These are phyloP conservation scores for Choreutis nemorana DNA, from an alignment of 2,888 invertebrate species.

Conservation along the genomic window DNA sequence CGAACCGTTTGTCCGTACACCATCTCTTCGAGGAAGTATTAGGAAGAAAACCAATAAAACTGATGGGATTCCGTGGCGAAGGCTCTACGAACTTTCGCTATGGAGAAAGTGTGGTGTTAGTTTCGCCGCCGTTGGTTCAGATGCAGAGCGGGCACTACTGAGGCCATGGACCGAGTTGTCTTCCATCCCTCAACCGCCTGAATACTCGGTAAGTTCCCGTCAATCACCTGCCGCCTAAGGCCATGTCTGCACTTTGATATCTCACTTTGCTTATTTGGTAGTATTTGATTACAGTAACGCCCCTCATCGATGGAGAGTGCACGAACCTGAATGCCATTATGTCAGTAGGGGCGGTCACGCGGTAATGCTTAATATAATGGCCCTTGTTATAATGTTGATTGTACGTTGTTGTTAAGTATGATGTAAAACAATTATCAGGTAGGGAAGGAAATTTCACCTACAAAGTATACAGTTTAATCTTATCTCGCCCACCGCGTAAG, in stretches of 20 bases:
- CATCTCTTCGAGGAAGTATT: slow-evolving; percentile 49
- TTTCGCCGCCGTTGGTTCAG: slow-evolving; percentile 47
- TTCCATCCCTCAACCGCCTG: slow-evolving; percentile 33
- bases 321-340: slow-evolving; percentile 25
- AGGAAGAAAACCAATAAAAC: slow-evolving; percentile 42
- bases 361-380: slow-evolving; percentile 16
- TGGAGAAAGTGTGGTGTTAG: slow-evolving; percentile 61
- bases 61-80: slow-evolving; percentile 61
- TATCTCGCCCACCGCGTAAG: slow-evolving; percentile 19
- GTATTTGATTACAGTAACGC: slow-evolving; percentile 27
- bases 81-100: slow-evolving; percentile 63
- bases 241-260: slow-evolving; percentile 31
- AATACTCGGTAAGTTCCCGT: slow-evolving; percentile 46
- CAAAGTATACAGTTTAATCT: slow-evolving; percentile 14
- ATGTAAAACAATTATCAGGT: neutral
- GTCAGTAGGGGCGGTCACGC: slow-evolving; percentile 22
- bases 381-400: slow-evolving; percentile 18
- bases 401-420: slow-evolving; percentile 9
- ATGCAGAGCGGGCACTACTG: slow-evolving; percentile 44
- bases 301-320: slow-evolving; percentile 21
- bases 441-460: too few species aligned
- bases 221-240: slow-evolving; percentile 27
- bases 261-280: slow-evolving; percentile 39
- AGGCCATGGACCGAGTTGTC: slow-evolving; percentile 49
- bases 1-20: slow-evolving; percentile 42